Conservation (phyloP, 2,888 invertebrate genomes). For the Andrena trimmerana region DNA sequence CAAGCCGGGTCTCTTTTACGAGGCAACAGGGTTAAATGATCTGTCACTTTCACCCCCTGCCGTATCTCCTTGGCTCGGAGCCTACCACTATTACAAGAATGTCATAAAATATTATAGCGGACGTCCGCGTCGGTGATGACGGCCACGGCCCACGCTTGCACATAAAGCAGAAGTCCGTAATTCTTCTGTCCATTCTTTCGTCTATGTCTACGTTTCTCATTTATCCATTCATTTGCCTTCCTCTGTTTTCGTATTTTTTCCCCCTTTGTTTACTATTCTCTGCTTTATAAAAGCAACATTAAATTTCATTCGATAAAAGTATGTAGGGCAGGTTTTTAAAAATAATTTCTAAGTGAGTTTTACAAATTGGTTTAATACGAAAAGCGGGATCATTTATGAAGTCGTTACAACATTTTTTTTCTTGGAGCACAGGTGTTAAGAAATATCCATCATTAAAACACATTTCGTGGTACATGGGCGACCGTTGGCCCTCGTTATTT, state of each 20-base stretch:
- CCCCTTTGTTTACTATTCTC: not conserved
- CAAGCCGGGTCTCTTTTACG: conserved; percentile 76
- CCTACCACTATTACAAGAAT: conserved; percentile 65
- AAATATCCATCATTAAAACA: too few relatives aligned
- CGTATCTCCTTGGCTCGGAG: conserved; percentile 46
- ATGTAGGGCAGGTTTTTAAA: too few relatives aligned
- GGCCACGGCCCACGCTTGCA: conserved; percentile 23
- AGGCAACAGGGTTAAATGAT: conserved; percentile 79
- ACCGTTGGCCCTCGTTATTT: too few relatives aligned
- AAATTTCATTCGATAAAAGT: too few relatives aligned
- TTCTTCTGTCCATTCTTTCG: not conserved
- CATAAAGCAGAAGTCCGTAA: not conserved
- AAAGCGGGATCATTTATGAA: too few relatives aligned
- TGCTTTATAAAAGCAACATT: too few relatives aligned
- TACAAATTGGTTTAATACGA: too few relatives aligned
- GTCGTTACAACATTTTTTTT: too few relatives aligned
- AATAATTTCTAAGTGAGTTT: too few relatives aligned
- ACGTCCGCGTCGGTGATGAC: conserved; percentile 33
- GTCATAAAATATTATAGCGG: conserved; percentile 67
- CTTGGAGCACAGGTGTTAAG: too few relatives aligned
- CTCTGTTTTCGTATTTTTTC: not conserved
- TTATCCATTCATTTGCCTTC: not conserved
- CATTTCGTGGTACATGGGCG: too few relatives aligned
- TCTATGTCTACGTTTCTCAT: not conserved
- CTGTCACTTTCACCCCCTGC: conserved; percentile 76